phyloP scores from a whole-genome alignment of 2,888 invertebrate species.

The Nomada lathburiana region DNA sequence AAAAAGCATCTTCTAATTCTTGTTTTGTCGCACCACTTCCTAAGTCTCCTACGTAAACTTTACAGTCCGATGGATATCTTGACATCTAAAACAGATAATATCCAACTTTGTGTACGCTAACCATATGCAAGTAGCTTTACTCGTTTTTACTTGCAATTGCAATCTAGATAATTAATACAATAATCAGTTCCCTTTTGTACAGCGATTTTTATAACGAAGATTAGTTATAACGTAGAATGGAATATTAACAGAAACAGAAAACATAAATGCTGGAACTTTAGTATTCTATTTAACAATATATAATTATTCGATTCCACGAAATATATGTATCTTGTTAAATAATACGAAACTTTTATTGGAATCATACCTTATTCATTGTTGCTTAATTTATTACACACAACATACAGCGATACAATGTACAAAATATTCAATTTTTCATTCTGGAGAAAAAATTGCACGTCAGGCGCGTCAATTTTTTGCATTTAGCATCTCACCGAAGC shows the following conservation, averaged over 20 bases:
- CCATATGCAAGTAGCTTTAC: neutral
- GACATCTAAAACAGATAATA: slow-evolving; percentile 86
- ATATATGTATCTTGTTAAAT: neutral
- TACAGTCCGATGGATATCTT: slow-evolving; percentile 93
- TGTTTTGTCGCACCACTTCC: slow-evolving; percentile 96
- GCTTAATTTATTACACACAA: slow-evolving; percentile 11
- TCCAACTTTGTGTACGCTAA: neutral
- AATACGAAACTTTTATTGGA: neutral
- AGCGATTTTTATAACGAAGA: neutral
- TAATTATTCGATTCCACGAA: neutral
- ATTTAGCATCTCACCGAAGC: slow-evolving; percentile 34
- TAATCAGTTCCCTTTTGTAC: neutral
- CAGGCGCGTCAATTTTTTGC: slow-evolving; percentile 19
- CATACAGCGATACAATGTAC: slow-evolving; percentile 17
- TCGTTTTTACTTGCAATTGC: neutral
- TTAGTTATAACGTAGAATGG: neutral
- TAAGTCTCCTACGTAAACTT: slow-evolving; percentile 98
- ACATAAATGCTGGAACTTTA: neutral
- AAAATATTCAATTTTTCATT: slow-evolving; percentile 33
- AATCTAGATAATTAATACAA: neutral
- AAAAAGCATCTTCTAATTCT: slow-evolving; percentile 96
- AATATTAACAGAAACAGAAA: neutral
- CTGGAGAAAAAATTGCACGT: slow-evolving; percentile 26
- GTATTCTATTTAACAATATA: neutral
- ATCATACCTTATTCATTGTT: slow-evolving; percentile 55